Evolutionary conservation across 2,888 invertebrate species (phyloP), one percentile per base, ranked within the genome.

Genomic region (Folsomia manolachei): DNA sequence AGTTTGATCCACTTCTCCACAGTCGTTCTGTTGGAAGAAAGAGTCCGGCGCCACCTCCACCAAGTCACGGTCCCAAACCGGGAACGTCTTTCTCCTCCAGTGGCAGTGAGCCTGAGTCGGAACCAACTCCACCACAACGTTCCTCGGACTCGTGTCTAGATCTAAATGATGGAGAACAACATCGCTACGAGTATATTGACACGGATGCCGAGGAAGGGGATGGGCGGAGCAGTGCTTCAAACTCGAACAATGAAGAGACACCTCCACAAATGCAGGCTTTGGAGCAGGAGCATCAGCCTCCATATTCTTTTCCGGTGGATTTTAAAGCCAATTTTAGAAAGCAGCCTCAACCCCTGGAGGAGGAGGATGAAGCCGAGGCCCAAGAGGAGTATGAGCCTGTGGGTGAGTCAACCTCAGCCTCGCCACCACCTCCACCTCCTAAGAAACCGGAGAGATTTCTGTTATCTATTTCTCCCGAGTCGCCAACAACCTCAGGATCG

Each of bases 1-100:
- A 80, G 70, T 80, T 80, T 70, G 80, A 80, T 56, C 80, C 80
- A 0, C 39, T 80, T 11, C 76, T 60, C 19, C 9, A n/a, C n/a
- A 14, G 11, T 14, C 51, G 51, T 14, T 11, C 51, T 60, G 60
- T n/a, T n/a, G n/a, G n/a, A n/a, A n/a, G n/a, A n/a, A n/a, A n/a
- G n/a, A n/a, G n/a, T n/a, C n/a, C n/a, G n/a, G n/a, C n/a, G n/a
- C n/a, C n/a, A n/a, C n/a, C n/a, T 51, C 51, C 51, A 11, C 51
- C 51, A 51, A 51, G 11, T 11, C 11, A 11, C 51, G 11, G 51
- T 51, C 51, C 51, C 11, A 51, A 11, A 51, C 51, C 73, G 27
- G 72, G 74, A 60, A 26, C 72, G n/a, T n/a, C n/a, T n/a, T n/a
- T n/a, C n/a, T n/a, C n/a, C n/a, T n/a, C n/a, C 1, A 68, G 71